Base-by-base conservation (phyloP, 2,888 invertebrate genomes). In the Drosophila kuntzei region DNA sequence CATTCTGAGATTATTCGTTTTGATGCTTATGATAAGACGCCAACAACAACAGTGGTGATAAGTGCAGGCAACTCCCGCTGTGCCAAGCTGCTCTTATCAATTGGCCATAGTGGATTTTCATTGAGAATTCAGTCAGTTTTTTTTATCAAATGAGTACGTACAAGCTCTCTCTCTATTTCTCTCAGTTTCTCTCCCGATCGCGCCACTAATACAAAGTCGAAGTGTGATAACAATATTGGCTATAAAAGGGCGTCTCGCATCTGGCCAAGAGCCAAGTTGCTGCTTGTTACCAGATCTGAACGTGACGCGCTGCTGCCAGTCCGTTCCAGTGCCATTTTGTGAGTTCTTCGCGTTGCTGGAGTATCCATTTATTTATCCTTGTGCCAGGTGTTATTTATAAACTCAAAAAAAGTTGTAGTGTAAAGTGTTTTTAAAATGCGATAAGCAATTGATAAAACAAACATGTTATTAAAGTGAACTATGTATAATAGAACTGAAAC, bases 161-260 rank as follows among this genome's bases (percentile, higher is more conserved):
- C 16, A 18, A 27, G 27, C 55, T 53, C 43, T 57, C 46, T 34
- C 44, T 44, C 59, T 60, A 18, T 44, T 7, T 14, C 14, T 9
- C 46, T 25, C 39, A n/a, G 18, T 32, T 34, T 51, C 57, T 58
- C 50, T 55, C 39, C 39, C 39, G 77, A 76, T 75, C 77, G 46
- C 34, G 50, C 36, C 22, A 39, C 51, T 34, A 54, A 61, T 27
- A 34, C 71, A 50, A 59, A 71, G 58, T 46, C 67, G 36, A 62
- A 20, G 18, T 3, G 16, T 41, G 72, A 77, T 75, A 77, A 63
- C 39, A 34, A n/a, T 34, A 16, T 9, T 57, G 63, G 25, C 74
- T 76, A 78, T 76, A 76, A 51, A 78, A 76, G 58, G 27, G 60
- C 51, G 49, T 32, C 36, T 50, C 58, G 20, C 41, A 62, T 60